Percentiles rank a stretch among this genome's conserved stretches.
Conservation (phyloP, 2,888 invertebrate genomes). For the Scaptodrosophila latifasciaeformis region DNA sequence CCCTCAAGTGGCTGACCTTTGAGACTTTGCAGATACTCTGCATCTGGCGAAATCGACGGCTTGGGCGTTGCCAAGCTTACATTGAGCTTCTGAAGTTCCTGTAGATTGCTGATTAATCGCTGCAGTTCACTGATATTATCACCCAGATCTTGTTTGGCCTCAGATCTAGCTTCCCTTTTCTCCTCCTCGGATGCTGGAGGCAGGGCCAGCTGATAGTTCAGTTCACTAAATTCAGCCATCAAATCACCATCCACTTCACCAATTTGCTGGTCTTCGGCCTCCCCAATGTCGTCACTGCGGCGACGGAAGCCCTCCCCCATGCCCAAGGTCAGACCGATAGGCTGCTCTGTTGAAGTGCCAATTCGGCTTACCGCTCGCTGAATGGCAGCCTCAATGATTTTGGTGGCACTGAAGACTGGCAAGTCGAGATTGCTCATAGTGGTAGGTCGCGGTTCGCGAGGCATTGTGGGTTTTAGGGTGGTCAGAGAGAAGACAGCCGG, state of each 20-base stretch:
- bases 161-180: slow-evolving; percentile 10
- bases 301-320: slow-evolving; percentile 47
- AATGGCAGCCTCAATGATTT: slow-evolving; percentile 71
- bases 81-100: slow-evolving; percentile 69
- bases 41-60: slow-evolving; percentile 43
- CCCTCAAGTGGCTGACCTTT: slow-evolving; percentile 34
- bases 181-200: slow-evolving; percentile 33
- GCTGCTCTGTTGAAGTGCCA: slow-evolving; percentile 64
- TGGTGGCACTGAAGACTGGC: slow-evolving; percentile 70
- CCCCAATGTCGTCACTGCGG: slow-evolving; percentile 50
- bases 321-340: slow-evolving; percentile 29
- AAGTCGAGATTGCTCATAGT: slow-evolving; percentile 64
- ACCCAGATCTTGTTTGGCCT: slow-evolving; percentile 56
- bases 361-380: slow-evolving; percentile 68
- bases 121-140: slow-evolving; percentile 76
- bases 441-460: slow-evolving; percentile 49
- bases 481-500: slow-evolving; percentile 70
- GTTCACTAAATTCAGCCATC: slow-evolving; percentile 66
- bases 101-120: slow-evolving; percentile 76
- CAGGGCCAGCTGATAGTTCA: slow-evolving; percentile 66
- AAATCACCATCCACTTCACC: slow-evolving; percentile 55
- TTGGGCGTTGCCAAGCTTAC: slow-evolving; percentile 38
- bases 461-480: slow-evolving; percentile 56
- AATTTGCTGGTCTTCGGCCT: slow-evolving; percentile 20
- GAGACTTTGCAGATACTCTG: slow-evolving; percentile 57